Evolutionary conservation across 2,888 invertebrate genomes (phyloP).

Genomic region (Drosophila dives): DNA sequence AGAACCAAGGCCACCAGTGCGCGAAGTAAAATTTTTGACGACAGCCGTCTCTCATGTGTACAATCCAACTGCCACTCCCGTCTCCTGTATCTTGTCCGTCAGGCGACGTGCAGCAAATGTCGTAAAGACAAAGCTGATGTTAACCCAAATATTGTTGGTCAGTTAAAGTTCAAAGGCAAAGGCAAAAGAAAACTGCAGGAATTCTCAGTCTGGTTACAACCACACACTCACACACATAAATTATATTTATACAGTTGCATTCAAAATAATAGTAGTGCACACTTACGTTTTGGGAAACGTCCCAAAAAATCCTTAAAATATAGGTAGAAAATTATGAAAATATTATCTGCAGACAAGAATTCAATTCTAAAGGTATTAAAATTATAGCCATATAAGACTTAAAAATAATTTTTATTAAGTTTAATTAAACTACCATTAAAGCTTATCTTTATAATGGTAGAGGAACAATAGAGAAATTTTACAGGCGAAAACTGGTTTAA

Average conservation of each 20-base stretch:
- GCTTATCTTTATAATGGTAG: no score
- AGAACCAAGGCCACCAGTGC: neutral
- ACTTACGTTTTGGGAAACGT: no score
- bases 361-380: neutral
- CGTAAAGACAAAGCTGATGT: constrained; percentile 1
- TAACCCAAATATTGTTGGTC: constrained; percentile 37
- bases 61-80: neutral
- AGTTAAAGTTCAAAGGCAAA: constrained; percentile 4
- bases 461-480: no score
- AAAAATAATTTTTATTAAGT: neutral
- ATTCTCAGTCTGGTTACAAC: constrained; percentile 18
- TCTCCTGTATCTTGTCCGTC: constrained; percentile 3
- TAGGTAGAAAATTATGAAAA: neutral
- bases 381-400: neutral
- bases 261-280: neutral
- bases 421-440: no score
- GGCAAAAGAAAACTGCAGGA: constrained; percentile 5
- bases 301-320: neutral
- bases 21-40: constrained; percentile 6
- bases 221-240: neutral
- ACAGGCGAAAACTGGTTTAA: no score
- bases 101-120: constrained; percentile 1
- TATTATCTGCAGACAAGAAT: neutral
- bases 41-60: constrained; percentile 3
- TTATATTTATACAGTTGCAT: neutral